phyloP scores from a whole-genome alignment of 2,113 vertebrate species.

The Nyctibius bracteatus region DNA sequence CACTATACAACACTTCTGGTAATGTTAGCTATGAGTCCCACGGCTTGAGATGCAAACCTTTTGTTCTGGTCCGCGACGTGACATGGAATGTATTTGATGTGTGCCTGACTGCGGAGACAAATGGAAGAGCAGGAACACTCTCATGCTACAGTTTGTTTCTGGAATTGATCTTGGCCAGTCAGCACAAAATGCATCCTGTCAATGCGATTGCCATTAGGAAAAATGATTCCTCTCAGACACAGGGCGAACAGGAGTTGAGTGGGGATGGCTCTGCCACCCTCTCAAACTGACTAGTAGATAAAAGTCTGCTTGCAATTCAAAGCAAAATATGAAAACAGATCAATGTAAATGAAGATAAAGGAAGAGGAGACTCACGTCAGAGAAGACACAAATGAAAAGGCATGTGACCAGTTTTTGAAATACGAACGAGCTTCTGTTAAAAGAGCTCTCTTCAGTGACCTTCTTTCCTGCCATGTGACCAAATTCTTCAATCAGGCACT shows the following conservation, averaged over 20 bases:
- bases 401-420: constrained; percentile 48
- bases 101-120: neutral
- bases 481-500: constrained; percentile 18
- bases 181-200: neutral
- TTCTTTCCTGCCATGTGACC: constrained; percentile 43
- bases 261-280: neutral
- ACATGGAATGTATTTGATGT: neutral
- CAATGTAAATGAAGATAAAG: constrained; percentile 18
- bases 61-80: fast-evolving
- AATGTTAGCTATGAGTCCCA: neutral
- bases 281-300: neutral
- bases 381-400: constrained; percentile 15
- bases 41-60: neutral
- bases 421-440: constrained; percentile 30
- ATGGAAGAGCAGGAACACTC: neutral
- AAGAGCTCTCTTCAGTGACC: constrained; percentile 15
- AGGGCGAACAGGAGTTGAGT: neutral
- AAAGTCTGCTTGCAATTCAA: neutral
- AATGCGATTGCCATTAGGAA: neutral
- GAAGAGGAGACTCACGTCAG: neutral
- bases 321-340: neutral
- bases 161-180: constrained; percentile 2
- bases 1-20: neutral
- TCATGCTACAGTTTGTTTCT: neutral
- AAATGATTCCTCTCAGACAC: neutral